Evolutionary conservation across 1,140 invertebrate species (phyloP).

Genomic region (Zaprionus nigranus): DNA sequence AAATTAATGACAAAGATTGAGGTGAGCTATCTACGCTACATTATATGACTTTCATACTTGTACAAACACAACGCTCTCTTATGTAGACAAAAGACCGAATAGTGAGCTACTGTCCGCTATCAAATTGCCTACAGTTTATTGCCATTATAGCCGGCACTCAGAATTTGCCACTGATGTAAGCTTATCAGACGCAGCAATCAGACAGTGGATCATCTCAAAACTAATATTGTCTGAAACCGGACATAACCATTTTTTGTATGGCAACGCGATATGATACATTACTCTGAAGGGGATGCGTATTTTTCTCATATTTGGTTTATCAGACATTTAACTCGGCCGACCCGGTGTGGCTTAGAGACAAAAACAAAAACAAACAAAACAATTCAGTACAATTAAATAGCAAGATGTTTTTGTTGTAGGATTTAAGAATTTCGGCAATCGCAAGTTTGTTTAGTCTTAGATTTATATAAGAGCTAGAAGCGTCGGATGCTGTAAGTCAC

Average conservation of each 20-base stretch:
- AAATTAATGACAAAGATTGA: slow-evolving; percentile 61
- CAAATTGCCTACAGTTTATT: slow-evolving; percentile 26
- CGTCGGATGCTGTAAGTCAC: slow-evolving; percentile 67
- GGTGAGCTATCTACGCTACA: slow-evolving; percentile 44
- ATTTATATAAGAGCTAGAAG: slow-evolving; percentile 58
- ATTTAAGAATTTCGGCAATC: slow-evolving; percentile 33
- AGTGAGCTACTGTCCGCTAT: slow-evolving; percentile 12
- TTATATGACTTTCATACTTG: slow-evolving; percentile 36
- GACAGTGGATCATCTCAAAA: background rate
- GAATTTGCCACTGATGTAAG: background rate
- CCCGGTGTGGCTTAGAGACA: slow-evolving; percentile 23
- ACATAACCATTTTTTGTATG: background rate
- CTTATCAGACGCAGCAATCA: background rate
- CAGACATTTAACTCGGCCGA: slow-evolving; percentile 69
- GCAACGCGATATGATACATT: background rate
- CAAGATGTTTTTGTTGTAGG: slow-evolving; percentile 24
- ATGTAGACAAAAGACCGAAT: slow-evolving; percentile 15
- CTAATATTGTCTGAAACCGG: background rate
- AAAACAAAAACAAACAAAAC: background rate
- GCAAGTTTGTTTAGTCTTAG: slow-evolving; percentile 45
- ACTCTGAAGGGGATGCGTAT: slow-evolving; percentile 36
- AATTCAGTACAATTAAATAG: slow-evolving; percentile 3
- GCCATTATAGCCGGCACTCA: background rate
- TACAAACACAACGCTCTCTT: slow-evolving; percentile 38
- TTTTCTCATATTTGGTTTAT: slow-evolving; percentile 46